A percentile compares a stretch with the other conserved stretches of the same genome.
These are phyloP conservation scores for Calameuta filiformis DNA, from an alignment of 2,888 invertebrate genomes.

Conservation along the genomic window DNA sequence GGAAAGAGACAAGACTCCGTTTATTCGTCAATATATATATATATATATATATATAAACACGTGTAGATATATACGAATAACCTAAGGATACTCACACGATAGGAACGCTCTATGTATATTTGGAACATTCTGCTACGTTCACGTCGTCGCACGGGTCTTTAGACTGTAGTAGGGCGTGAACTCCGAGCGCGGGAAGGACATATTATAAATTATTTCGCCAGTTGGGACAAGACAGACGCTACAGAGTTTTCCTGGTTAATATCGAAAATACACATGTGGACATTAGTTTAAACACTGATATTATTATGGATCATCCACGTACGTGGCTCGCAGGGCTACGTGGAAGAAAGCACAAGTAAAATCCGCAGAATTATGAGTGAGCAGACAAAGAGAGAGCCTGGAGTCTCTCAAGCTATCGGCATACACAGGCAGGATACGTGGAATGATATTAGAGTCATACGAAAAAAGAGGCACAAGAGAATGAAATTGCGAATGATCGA, in stretches of 20 bases:
- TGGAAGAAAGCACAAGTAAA: neutral
- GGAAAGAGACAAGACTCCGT: neutral
- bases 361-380: neutral
- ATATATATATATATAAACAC: no score
- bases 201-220: neutral
- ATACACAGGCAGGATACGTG: neutral
- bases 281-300: neutral
- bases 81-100: neutral
- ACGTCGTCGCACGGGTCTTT: neutral
- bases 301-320: neutral
- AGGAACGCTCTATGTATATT: neutral
- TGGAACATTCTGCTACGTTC: neutral
- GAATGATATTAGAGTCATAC: neutral
- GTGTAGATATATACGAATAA: neutral
- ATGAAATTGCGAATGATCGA: neutral
- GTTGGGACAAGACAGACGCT: neutral
- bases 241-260: neutral
- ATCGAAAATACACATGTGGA: neutral
- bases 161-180: neutral
- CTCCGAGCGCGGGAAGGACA: neutral
- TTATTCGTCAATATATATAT: neutral
- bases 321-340: neutral
- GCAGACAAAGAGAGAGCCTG: neutral
- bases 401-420: neutral
- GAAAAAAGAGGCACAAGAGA: neutral